Evolutionary conservation across 2,113 vertebrate species (phyloP), one percentile per base, ranked within the genome.

Genomic region (Phaethornis superciliosus): DNA sequence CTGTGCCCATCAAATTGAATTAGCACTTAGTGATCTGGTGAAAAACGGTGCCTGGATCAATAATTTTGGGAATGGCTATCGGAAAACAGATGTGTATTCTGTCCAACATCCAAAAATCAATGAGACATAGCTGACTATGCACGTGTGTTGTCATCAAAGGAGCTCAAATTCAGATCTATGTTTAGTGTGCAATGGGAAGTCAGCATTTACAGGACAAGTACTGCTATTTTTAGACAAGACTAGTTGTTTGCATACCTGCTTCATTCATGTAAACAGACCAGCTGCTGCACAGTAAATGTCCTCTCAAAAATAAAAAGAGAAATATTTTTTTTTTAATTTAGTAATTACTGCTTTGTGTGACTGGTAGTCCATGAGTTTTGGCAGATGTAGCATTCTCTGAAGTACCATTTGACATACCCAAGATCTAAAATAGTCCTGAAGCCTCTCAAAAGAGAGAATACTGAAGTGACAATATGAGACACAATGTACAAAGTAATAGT

Each of bases 1-100:
- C 82, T 83, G 72, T 83, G 90, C 91, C 55, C 70, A 85, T 93
- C 88, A 96, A 91, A 97, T 67, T 96, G 95, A 95, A 96, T 97
- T 97, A 97, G 69, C 93, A 91, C 68, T 83, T 86, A 40, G 91
- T 79, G 90, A 96, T 93, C 69, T 77, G 47, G 74, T 92, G 81
- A 97, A 94, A 97, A 97, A 85, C 74, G 68, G 94, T 71, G 85
- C 52, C 83, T 77, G 85, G 67, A 95, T 97, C 85, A 94, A 96
- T 94, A 15, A 64, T 80, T 92, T 96, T 54, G 56, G 64, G 74
- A 64, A 85, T 62, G 85, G 37, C 54, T 94, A 46, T 27, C 85
- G 87, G 55, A 95, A 97, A 96, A 90, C 32, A 51, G 79, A 84
- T 95, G 79, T 70, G 58, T 72, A 76, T 94, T 90, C 60, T 52